These are phyloP conservation scores for Euzophera pinguis DNA, from an alignment of 2,888 invertebrate genomes.

Conservation along the genomic window DNA sequence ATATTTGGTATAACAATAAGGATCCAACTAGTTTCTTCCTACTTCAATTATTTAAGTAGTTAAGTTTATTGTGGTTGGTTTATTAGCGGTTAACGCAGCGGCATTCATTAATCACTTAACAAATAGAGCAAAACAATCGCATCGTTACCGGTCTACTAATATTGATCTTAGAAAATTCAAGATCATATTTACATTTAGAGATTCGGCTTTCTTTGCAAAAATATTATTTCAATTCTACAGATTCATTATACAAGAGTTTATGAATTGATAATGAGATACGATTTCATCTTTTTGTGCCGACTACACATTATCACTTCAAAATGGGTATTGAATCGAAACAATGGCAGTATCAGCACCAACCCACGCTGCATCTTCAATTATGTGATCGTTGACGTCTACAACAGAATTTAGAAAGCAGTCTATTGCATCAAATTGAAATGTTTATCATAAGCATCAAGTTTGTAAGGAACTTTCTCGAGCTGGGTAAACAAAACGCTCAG, in stretches of 20 bases:
- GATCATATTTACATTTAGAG: too few species aligned
- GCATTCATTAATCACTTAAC: constrained; percentile 42
- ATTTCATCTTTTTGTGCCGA: not conserved
- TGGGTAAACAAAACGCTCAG: constrained; percentile 24
- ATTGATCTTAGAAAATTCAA: not conserved
- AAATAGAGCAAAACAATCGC: constrained; percentile 54
- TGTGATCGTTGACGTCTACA: constrained; percentile 15
- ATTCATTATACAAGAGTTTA: not conserved
- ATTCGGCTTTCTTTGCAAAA: not conserved
- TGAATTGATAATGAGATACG: not conserved
- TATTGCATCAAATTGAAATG: constrained; percentile 17
- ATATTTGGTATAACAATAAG: constrained; percentile 28
- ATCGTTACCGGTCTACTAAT: constrained; percentile 15
- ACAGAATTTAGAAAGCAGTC: constrained; percentile 29
- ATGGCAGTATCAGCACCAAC: not conserved
- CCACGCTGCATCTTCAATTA: constrained; percentile 13
- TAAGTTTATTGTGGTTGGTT: not conserved
- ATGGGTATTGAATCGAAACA: not conserved
- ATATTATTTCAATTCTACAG: too few species aligned
- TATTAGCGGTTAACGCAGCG: constrained; percentile 34
- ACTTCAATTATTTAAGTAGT: not conserved
- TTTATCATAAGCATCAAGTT: constrained; percentile 4
- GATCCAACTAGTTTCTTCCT: not conserved
- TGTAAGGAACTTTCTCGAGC: constrained; percentile 6
- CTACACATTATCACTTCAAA: not conserved